Percentiles rank a stretch among this genome's conserved stretches.
Conservation (phyloP, 2,888 invertebrate species). For the Idaea aversata region DNA sequence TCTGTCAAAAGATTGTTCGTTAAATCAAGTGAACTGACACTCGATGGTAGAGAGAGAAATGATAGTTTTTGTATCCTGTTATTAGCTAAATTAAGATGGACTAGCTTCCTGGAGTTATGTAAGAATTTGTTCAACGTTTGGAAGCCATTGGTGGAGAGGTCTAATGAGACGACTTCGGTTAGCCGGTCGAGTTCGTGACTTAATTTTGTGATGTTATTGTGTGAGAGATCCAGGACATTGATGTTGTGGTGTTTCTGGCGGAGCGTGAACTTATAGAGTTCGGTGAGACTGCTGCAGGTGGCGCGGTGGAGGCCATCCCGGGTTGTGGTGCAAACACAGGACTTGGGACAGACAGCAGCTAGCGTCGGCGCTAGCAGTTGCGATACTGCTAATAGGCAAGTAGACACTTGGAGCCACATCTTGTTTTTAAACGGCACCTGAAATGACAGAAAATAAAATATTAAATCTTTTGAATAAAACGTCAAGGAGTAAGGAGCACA, state of each 20-base stretch:
- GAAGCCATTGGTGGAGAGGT: conserved; percentile 83
- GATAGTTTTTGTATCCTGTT: conserved; percentile 80
- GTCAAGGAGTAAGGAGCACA: background rate
- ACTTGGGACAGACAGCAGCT: conserved; percentile 72
- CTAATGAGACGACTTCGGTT: conserved; percentile 81
- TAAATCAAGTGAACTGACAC: conserved; percentile 82
- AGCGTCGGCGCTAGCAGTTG: conserved; percentile 51
- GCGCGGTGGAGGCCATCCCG: conserved; percentile 85
- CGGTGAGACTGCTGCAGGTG: conserved; percentile 84
- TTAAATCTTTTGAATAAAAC: conserved; percentile 12
- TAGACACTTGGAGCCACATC: conserved; percentile 56
- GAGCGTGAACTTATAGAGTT: conserved; percentile 84
- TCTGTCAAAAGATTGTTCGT: conserved; percentile 81
- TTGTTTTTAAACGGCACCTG: conserved; percentile 63
- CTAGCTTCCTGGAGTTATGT: conserved; percentile 77
- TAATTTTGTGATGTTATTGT: conserved; percentile 80
- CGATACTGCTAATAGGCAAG: conserved; percentile 54
- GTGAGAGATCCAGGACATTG: conserved; percentile 82
- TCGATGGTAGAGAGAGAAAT: conserved; percentile 75
- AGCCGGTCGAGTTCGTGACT: conserved; percentile 80
- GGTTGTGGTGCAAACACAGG: conserved; percentile 80
- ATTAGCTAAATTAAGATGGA: conserved; percentile 81
- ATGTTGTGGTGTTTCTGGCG: conserved; percentile 76
- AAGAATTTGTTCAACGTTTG: conserved; percentile 80
- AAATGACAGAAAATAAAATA: conserved; percentile 42